Evolutionary conservation across 2,888 invertebrate genomes (phyloP).

Genomic region (Sthenelais limicola): DNA sequence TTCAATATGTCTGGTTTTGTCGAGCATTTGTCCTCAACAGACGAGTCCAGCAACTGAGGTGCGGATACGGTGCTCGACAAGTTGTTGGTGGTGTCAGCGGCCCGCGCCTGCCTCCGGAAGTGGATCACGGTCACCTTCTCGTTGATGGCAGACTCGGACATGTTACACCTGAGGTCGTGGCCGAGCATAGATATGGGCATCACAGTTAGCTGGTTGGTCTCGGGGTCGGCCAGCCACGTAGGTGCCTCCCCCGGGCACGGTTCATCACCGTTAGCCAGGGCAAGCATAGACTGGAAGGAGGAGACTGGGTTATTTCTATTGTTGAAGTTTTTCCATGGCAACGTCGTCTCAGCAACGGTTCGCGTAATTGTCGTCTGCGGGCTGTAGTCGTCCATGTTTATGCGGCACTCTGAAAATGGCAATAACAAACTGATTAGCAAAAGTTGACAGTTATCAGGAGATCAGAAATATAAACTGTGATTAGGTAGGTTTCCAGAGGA

Average conservation of each 20-base stretch:
- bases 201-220: neutral
- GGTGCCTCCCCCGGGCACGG: conserved; percentile 84
- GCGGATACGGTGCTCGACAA: too few relatives aligned
- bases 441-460: too few relatives aligned
- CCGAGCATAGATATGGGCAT: neutral
- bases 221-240: conserved; percentile 84
- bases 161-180: neutral
- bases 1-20: conserved; percentile 6
- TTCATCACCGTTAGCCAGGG: conserved; percentile 60
- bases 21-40: too few relatives aligned
- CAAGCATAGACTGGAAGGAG: conserved; percentile 43
- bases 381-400: conserved; percentile 55
- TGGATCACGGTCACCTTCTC: neutral
- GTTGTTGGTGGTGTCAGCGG: too few relatives aligned
- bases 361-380: conserved; percentile 20
- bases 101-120: neutral
- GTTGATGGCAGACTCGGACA: neutral
- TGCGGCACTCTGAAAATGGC: too few relatives aligned
- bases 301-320: neutral
- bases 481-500: too few relatives aligned
- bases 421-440: too few relatives aligned
- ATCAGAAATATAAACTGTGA: too few relatives aligned
- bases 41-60: too few relatives aligned
- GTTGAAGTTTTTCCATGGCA: conserved; percentile 47
- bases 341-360: conserved; percentile 43